Evolutionary conservation across 2,113 vertebrate species (phyloP), one percentile per base, ranked within the genome.

Genomic region (Chlorodrepanis virens): DNA sequence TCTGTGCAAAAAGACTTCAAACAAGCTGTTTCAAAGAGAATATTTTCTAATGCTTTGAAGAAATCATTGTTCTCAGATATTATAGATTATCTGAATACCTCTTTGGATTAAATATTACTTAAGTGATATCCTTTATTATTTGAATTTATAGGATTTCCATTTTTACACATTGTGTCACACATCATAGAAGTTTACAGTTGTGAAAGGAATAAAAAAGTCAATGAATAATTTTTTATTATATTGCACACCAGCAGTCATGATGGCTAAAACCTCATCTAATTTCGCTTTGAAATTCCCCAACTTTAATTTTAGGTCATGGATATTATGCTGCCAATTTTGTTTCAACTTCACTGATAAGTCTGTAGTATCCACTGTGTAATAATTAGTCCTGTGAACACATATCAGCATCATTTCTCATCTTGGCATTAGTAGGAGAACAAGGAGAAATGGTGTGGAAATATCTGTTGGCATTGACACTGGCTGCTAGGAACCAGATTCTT

Each of bases 1-100:
- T 35, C 40, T 27, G 1, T 81, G 64, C 49, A 81, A 86, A 83
- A 59, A 79, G 15, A 82, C 81, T 94, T 97, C 93, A 96, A 95
- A 96, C 54, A 71, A 83, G 64, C 50, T 1, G 0, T 92, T 96
- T 96, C 92, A 96, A 96, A 95, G 76, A 71, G 79, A 71, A 70
- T 92, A 35, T 91, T 92, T 84, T 53, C 78, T 93, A 80, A 52
- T 59, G 47, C 79, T 96, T 97, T 95, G 93, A 96, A 87, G 83
- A 93, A 86, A 89, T 64, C 27, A 53, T 71, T 95, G 92, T 93
- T 93, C 47, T 44, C 52, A 92, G 60, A 89, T 90, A 90, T 63
- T 70, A 54, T 56, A 47, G 39, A 88, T 94, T 93, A 69, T 90
- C 79, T 83, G 31, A 90, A 88, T 80, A 57, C 35, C 29, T 75